Evolutionary conservation across 2,113 vertebrate genomes (phyloP), one percentile per base, ranked within the genome.

Genomic region (Dolichotis patagonum): DNA sequence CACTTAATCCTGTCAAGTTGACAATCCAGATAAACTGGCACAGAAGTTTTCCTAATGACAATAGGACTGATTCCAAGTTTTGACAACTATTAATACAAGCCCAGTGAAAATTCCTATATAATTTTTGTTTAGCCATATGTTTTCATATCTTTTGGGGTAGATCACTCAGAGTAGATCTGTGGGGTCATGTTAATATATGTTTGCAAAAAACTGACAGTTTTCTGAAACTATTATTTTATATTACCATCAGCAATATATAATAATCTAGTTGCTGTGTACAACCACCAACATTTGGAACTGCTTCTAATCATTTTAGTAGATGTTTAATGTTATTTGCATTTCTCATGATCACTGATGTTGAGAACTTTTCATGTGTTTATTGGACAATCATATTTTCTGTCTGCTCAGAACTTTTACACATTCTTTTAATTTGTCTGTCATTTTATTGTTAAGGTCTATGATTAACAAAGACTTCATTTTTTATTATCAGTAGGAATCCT

Each of bases 141-240:
- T 62, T 95, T 80, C 35, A 56, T 84, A 71, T 87, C n/a, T 60
- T 81, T 26, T 11, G 30, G 9, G 7, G 5, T 71, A 58, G 58
- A 52, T 86, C 84, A 5, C 12, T 88, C 14, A 43, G 10, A 80
- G 54, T 71, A 26, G 52, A 54, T 80, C 62, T 90, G 16, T 81
- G 7, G 17, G 19, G 41, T 73, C 5, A 13, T 90, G 1, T 84
- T 77, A 93, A 65, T 77, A 13, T 35, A 63, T 71, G 7, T 82
- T 96, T 71, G 71, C 43, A 91, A 85, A 26, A 93, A 63, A 84
- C 24, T 56, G 43, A 91, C 58, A 22, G 16, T 92, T 86, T 89
- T 73, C 56, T 77, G 58, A 88, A 82, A 78, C 26, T 38, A 5
- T 83, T 80, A 65, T 22, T 75, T 96, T 82, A 82, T 30, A 87